These are phyloP conservation scores for Pterostichus madidus DNA, from an alignment of 2,888 invertebrate genomes.

Conservation along the genomic window DNA sequence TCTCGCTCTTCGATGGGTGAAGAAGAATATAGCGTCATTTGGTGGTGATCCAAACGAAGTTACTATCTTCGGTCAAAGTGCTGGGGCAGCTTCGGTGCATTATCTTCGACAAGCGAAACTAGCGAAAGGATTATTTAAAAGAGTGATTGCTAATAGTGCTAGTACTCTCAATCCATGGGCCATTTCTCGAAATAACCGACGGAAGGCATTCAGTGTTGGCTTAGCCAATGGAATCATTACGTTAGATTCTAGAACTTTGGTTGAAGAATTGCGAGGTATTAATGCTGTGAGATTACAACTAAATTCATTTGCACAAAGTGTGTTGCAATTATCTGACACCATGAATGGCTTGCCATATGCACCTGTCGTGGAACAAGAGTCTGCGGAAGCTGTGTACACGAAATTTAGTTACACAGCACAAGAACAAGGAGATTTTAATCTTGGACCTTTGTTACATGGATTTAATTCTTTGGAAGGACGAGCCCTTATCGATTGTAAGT, in stretches of 20 bases:
- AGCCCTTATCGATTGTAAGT: too few relatives aligned
- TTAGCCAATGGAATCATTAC: not conserved
- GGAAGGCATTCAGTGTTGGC: not conserved
- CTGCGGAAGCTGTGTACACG: too few relatives aligned
- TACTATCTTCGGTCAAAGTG: slow-evolving; percentile 53
- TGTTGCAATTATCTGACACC: too few relatives aligned
- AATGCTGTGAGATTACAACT: not conserved
- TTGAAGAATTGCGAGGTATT: not conserved
- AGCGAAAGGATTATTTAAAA: slow-evolving; percentile 2
- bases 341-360: too few relatives aligned
- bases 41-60: slow-evolving; percentile 50
- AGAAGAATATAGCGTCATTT: slow-evolving; percentile 49
- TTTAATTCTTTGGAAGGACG: too few relatives aligned
- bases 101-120: slow-evolving; percentile 7
- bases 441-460: too few relatives aligned
- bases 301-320: too few relatives aligned
- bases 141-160: slow-evolving; percentile 5
- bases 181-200: not conserved
- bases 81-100: slow-evolving; percentile 46
- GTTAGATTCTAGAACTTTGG: not conserved
- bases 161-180: slow-evolving; percentile 9
- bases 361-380: too few relatives aligned
- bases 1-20: slow-evolving; percentile 46
- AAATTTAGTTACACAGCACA: too few relatives aligned
- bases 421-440: too few relatives aligned